Evolutionary conservation across 2,888 invertebrate species (phyloP), one percentile per base, ranked within the genome.

Genomic region (Melikaiella ostensackeni): DNA sequence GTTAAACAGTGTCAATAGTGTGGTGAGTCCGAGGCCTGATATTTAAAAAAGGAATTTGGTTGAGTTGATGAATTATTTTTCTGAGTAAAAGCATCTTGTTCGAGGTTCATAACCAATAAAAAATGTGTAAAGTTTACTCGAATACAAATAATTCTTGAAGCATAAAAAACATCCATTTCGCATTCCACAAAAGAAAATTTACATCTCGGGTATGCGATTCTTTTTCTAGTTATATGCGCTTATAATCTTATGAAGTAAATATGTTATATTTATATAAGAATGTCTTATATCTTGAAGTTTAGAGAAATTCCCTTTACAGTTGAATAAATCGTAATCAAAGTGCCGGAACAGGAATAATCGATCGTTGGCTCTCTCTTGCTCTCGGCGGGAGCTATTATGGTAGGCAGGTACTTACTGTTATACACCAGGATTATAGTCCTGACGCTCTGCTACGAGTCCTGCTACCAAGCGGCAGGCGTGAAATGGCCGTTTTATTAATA

Each of bases 401-500:
- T 78, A 57, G 75, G 59, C 50, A 27, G 38, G 59, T 61, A 55
- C 75, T 76, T 77, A 79, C 42, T 75, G 77, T 78, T 82, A 80
- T 77, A 63, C 57, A 55, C 35, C 62, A 27, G 79, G 82, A 81
- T 82, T 82, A 83, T 75, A 63, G 55, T 74, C 75, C 76, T 76
- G 77, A 76, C 42, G 55, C 70, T 77, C 75, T 76, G 16, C 33
- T 59, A 75, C 75, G 79, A 81, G 78, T 80, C 21, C 70, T 42
- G 74, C 62, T 57, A 61, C 61, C 76, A n/a, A 62, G 59, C 75
- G 57, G 76, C 79, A 78, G 74, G 79, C 79, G 78, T 80, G 78
- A 77, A 85, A 83, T 83, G 84, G 82, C 82, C 83, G 84, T 88
- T 89, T 88, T 87, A 88, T 89, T 89, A 89, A 89, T 89, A 90